Percentiles rank a stretch among this genome's conserved stretches.
phyloP scores from a whole-genome alignment of 1,140 invertebrate genomes.

The Pantala flavescens region DNA sequence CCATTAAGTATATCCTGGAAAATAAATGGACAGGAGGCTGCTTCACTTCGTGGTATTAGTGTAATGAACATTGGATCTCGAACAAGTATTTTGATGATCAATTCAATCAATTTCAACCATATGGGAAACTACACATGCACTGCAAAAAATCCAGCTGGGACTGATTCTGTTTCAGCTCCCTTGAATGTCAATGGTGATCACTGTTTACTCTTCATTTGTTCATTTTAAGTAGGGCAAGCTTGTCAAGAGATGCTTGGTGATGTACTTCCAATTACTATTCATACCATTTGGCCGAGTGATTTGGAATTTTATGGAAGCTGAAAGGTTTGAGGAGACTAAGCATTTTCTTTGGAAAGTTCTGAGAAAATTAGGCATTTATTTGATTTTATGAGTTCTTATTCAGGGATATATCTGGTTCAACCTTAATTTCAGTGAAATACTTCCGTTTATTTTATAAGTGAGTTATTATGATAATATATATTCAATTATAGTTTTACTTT shows the following conservation, averaged over 20 bases:
- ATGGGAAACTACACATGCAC: conserved; percentile 71
- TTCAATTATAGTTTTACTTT: neutral
- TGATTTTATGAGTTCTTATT: too few relatives aligned
- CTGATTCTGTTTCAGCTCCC: conserved; percentile 49
- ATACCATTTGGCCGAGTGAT: too few relatives aligned
- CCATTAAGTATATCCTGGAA: conserved; percentile 55
- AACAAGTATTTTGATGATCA: conserved; percentile 41
- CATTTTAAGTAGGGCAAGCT: too few relatives aligned
- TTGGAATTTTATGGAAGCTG: too few relatives aligned
- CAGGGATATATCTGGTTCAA: too few relatives aligned
- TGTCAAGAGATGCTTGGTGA: too few relatives aligned
- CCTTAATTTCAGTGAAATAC: too few relatives aligned
- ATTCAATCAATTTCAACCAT: conserved; percentile 59
- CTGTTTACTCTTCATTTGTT: neutral
- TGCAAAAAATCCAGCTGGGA: conserved; percentile 56
- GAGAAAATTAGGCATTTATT: too few relatives aligned
- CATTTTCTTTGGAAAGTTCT: too few relatives aligned
- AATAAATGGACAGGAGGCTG: conserved; percentile 22
- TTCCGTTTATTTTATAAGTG: too few relatives aligned
- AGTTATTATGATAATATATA: neutral
- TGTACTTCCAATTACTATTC: too few relatives aligned
- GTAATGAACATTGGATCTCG: conserved; percentile 27
- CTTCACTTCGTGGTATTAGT: conserved; percentile 23
- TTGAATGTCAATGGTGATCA: conserved; percentile 57
- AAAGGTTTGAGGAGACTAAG: too few relatives aligned